phyloP scores from a whole-genome alignment of 2,888 invertebrate genomes.

The Platycheirus rosarum region DNA sequence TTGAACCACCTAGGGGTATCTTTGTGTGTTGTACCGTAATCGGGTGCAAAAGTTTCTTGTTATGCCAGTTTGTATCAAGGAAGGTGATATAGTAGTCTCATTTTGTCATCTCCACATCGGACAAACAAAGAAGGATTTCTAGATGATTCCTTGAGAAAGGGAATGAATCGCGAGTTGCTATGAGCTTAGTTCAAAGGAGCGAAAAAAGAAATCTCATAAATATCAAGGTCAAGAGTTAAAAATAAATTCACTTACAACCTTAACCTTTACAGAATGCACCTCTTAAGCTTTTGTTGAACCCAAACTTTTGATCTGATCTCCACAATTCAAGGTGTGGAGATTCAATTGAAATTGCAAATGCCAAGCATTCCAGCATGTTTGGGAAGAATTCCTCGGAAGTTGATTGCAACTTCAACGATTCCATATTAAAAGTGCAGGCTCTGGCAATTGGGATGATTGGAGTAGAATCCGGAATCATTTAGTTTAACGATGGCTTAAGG shows the following conservation, averaged over 20 bases:
- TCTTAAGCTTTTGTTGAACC: conserved; percentile 54
- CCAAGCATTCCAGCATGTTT: conserved; percentile 27
- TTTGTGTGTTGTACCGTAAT: conserved; percentile 48
- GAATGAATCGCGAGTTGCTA: conserved; percentile 20
- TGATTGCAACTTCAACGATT: neutral
- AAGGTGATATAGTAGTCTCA: conserved; percentile 18
- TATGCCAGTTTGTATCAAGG: conserved; percentile 20
- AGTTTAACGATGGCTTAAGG: neutral
- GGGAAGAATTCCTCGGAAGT: neutral
- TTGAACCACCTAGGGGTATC: conserved; percentile 12
- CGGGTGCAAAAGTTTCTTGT: conserved; percentile 59
- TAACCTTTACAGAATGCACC: conserved; percentile 18
- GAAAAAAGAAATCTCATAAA: conserved; percentile 23
- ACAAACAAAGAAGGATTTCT: conserved; percentile 48
- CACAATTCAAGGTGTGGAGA: conserved; percentile 24
- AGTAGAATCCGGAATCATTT: neutral
- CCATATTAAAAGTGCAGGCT: neutral
- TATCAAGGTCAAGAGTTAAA: conserved; percentile 45
- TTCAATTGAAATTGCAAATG: conserved; percentile 15
- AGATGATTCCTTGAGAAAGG: conserved; percentile 25
- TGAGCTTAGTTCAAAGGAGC: conserved; percentile 26
- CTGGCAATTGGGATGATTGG: neutral
- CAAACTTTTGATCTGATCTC: conserved; percentile 21
- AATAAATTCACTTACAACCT: conserved; percentile 17
- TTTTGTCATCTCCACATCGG: conserved; percentile 34